A percentile compares a stretch with the other conserved stretches of the same genome.
Evolutionary conservation across 2,113 vertebrate species (phyloP).

Genomic region (Pteropus alecto): DNA sequence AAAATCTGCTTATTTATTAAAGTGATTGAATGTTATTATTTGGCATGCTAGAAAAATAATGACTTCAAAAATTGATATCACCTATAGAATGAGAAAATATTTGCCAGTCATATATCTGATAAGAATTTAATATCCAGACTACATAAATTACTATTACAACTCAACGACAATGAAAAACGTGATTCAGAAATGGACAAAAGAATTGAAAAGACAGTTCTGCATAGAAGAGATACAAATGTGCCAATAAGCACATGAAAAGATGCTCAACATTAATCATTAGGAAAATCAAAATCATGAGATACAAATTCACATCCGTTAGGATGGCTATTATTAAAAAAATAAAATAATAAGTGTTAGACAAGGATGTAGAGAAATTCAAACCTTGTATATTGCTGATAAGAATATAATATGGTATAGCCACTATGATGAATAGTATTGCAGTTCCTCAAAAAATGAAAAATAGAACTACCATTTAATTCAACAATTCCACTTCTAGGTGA

Average conservation of each 20-base stretch:
- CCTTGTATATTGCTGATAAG: not conserved
- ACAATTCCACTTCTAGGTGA: not conserved
- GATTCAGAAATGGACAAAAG: not conserved
- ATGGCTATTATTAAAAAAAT: not conserved
- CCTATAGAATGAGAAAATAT: not conserved
- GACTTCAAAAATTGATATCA: not conserved
- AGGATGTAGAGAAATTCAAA: not conserved
- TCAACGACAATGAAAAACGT: not conserved
- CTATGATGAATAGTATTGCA: not conserved
- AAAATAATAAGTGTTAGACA: not conserved
- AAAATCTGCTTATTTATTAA: constrained; percentile 14
- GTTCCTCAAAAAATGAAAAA: constrained; percentile 2
- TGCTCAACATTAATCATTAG: not conserved
- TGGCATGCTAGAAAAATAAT: not conserved
- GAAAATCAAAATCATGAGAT: constrained; percentile 14
- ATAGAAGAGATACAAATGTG: not conserved
- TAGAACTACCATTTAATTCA: not conserved
- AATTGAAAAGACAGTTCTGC: not conserved
- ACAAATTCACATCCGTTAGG: not conserved
- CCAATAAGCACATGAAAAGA: not conserved
- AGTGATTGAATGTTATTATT: not conserved
- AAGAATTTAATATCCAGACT: not conserved
- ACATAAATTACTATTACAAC: not conserved
- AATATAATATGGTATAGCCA: not conserved
- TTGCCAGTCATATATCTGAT: not conserved